These are phyloP conservation scores for Lypha dubia DNA, from an alignment of 2,888 invertebrate species.

Conservation along the genomic window DNA sequence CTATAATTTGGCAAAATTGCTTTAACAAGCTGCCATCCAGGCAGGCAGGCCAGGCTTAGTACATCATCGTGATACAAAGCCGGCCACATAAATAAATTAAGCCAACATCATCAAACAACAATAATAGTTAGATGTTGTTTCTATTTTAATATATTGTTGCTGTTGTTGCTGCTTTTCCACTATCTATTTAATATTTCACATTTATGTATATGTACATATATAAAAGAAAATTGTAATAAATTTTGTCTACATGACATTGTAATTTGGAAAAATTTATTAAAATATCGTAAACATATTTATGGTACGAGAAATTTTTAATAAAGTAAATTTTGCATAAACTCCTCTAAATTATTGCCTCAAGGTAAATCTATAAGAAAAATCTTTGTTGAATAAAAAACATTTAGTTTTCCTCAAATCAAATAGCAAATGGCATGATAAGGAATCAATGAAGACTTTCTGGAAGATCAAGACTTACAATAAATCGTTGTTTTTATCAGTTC, in stretches of 20 bases:
- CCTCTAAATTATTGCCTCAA: not conserved
- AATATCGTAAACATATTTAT: constrained; percentile 49
- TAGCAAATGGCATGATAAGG: not conserved
- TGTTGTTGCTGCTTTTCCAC: constrained; percentile 11
- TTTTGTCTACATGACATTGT: constrained; percentile 59
- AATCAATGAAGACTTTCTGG: not conserved
- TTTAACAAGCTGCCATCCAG: constrained; percentile 17
- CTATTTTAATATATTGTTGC: not conserved
- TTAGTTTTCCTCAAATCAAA: no score
- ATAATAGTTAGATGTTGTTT: not conserved
- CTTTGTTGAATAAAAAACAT: no score
- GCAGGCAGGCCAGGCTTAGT: constrained; percentile 17
- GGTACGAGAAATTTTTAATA: not conserved
- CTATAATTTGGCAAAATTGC: constrained; percentile 43
- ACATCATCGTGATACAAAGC: not conserved
- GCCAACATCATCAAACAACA: constrained; percentile 3
- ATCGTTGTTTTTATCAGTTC: no score
- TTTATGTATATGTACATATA: not conserved
- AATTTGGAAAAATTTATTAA: constrained; percentile 61
- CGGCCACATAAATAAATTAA: constrained; percentile 36
- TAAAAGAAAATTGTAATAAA: constrained; percentile 39
- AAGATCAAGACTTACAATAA: no score
- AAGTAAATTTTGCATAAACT: constrained; percentile 47
- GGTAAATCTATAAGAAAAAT: not conserved
- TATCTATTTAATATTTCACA: constrained; percentile 18